Conservation (phyloP, 1,140 invertebrate genomes). For the Gerris buenoi region DNA sequence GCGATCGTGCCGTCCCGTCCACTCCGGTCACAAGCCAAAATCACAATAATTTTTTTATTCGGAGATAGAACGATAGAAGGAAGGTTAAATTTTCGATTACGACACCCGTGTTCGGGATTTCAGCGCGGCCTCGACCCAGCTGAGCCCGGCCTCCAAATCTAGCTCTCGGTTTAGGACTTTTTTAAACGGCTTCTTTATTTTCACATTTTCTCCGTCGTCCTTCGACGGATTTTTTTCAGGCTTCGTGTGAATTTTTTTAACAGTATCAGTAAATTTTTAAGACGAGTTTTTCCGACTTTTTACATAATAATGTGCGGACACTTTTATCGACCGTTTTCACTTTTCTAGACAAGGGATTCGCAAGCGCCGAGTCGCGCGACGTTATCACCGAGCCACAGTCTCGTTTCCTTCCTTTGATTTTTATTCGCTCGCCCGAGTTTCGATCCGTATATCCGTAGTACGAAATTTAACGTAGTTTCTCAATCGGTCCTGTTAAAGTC, state of each 20-base stretch:
- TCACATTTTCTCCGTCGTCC: neutral
- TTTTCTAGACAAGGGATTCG: neutral
- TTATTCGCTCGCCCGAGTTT: neutral
- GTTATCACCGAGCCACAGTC: neutral
- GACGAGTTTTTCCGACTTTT: neutral
- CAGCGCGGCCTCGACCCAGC: too few relatives aligned
- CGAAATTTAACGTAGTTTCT: neutral
- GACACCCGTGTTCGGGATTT: too few relatives aligned
- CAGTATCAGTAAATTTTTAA: neutral
- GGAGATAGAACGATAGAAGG: too few relatives aligned
- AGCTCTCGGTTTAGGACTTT: neutral
- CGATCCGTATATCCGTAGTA: neutral
- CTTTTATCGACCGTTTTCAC: neutral
- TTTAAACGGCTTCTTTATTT: neutral
- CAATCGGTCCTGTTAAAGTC: neutral
- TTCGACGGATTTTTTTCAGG: neutral
- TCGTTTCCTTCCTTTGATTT: neutral
- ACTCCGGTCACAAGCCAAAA: too few relatives aligned
- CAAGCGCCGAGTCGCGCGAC: neutral
- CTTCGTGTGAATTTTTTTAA: neutral
- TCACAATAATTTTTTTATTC: too few relatives aligned
- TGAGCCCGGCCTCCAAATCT: neutral
- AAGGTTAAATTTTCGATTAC: too few relatives aligned
- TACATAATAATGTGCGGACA: neutral
- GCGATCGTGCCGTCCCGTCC: too few relatives aligned